Evolutionary conservation across 2,797 vertebrate genomes (phyloP).

Genomic region (Bucorvus abyssinicus): DNA sequence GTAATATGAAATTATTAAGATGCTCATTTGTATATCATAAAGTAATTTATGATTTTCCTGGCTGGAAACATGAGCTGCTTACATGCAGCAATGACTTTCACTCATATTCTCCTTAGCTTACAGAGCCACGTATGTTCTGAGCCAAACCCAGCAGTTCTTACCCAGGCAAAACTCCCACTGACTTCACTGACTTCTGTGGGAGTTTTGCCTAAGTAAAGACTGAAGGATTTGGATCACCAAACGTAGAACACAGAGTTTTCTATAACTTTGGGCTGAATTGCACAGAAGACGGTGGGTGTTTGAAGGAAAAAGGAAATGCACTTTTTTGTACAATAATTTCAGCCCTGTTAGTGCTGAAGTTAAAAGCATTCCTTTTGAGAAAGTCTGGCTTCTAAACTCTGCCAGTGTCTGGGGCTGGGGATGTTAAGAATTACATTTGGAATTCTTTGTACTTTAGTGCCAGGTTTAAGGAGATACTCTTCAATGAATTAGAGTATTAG

Average conservation of each 20-base stretch:
- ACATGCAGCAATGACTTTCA: neutral
- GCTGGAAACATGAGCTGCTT: neutral
- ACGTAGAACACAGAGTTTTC: conserved; percentile 35
- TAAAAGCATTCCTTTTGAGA: conserved; percentile 64
- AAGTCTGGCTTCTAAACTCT: conserved; percentile 27
- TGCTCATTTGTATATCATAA: neutral
- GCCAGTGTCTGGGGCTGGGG: conserved; percentile 45
- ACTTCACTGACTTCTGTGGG: conserved; percentile 24
- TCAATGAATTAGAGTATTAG: conserved; percentile 21
- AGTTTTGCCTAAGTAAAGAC: conserved; percentile 56
- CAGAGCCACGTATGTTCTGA: neutral
- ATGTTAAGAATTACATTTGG: conserved; percentile 28
- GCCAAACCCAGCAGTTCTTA: conserved; percentile 20
- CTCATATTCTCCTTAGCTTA: neutral
- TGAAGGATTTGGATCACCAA: conserved; percentile 47
- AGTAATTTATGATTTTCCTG: neutral
- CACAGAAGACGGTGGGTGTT: neutral
- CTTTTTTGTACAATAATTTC: conserved; percentile 47
- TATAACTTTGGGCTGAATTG: conserved; percentile 19
- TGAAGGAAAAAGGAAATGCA: conserved; percentile 45
- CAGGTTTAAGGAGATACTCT: conserved; percentile 27
- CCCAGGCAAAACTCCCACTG: conserved; percentile 28
- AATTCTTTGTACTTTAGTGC: conserved; percentile 47
- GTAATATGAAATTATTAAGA: neutral
- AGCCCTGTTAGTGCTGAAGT: conserved; percentile 31